Percentiles rank a stretch among this genome's conserved stretches.
Evolutionary conservation across 2,797 vertebrate species (phyloP).

Genomic region (Crenichthys baileyi): DNA sequence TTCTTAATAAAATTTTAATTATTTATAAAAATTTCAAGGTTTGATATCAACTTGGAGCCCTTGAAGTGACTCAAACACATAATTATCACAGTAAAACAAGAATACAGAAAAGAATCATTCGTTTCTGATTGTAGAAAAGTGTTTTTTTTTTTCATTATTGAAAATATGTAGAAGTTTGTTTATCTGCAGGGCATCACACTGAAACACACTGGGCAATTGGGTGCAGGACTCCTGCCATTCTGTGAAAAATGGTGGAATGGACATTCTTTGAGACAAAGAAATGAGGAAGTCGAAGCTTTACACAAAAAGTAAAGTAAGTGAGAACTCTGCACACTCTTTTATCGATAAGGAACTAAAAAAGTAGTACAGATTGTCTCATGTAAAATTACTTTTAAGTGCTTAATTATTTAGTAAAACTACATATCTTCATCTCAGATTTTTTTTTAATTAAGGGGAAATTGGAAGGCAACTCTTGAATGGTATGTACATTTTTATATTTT

Average conservation of each 20-base stretch:
- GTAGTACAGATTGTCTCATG: slow-evolving; percentile 19
- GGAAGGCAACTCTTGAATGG: background rate
- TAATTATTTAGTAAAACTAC: background rate
- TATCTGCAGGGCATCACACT: no score
- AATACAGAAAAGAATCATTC: no score
- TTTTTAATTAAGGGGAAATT: background rate
- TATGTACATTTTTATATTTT: background rate
- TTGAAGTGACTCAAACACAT: no score
- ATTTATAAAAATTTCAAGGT: no score
- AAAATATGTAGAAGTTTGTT: no score
- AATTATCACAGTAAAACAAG: no score
- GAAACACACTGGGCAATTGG: slow-evolving; percentile 33
- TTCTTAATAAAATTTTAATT: no score
- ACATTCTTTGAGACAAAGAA: slow-evolving; percentile 36
- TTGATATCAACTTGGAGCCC: no score
- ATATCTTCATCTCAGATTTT: background rate
- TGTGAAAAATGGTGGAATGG: slow-evolving; percentile 52
- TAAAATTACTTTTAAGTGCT: slow-evolving; percentile 8
- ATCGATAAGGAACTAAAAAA: slow-evolving; percentile 24
- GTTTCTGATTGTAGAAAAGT: no score
- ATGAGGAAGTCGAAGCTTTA: background rate
- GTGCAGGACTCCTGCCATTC: slow-evolving; percentile 27
- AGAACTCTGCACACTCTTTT: background rate
- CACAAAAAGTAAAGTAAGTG: background rate
- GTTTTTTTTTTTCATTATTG: no score